Evolutionary conservation across 2,888 invertebrate genomes (phyloP), one percentile per base, ranked within the genome.

Genomic region (Sesamia inferens): DNA sequence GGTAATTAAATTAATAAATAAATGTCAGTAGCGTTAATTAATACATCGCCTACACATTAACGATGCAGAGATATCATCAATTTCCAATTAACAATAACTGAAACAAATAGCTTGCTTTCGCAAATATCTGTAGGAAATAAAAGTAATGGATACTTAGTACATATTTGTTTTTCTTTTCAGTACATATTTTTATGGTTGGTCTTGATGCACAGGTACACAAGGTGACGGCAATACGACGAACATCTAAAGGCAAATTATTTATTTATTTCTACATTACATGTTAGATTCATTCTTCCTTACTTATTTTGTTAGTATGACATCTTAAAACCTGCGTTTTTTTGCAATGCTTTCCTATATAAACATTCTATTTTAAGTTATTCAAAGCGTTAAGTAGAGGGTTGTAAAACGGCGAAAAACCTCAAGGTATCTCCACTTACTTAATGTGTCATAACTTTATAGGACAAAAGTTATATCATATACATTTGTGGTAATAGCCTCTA

Each of bases 381-480:
- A 84, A 71, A 74, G 55, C 69, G 61, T 77, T 81, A 81, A 84
- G 83, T 85, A 76, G 67, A 74, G 24, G 67, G 74, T 70, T 77
- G 67, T 85, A 78, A 83, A 86, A 75, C 59, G 51, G 70, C 78
- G 74, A 81, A 82, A 79, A 83, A 71, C 74, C 58, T 64, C 76
- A 75, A 78, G 79, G 66, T 73, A 51, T 68, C 75, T 68, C 68
- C 64, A 78, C 75, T 83, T 78, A 82, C 77, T 76, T 78, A 79
- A 88, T 81, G 80, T 67, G 62, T 82, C 78, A 81, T 86, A 87
- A 87, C 84, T 88, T 87, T 84, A 81, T 78, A 78, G 74, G 65
- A 84, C 81, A 31, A 69, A 69, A 83, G 74, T 87, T 85, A 78
- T 47, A 67, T 71, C 68, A 81, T 78, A 87, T 75, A 72, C 54